These are phyloP conservation scores for Acrocephalus kingi DNA, from an alignment of 2,113 vertebrate genomes.

Conservation along the genomic window DNA sequence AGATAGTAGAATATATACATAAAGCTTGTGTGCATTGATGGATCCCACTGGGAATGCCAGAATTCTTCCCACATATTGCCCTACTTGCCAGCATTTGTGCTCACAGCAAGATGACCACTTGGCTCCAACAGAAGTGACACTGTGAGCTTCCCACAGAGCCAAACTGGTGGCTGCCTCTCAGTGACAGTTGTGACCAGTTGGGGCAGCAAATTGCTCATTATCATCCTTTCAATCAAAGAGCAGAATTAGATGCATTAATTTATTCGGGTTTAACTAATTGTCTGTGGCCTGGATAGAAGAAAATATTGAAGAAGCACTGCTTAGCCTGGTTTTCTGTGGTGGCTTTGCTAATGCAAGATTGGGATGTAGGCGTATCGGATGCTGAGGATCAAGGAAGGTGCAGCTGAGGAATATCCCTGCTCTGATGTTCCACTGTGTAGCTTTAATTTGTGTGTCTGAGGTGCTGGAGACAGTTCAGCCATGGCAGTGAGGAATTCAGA, in stretches of 20 bases:
- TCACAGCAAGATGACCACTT: conserved; percentile 31
- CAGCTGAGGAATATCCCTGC: background rate
- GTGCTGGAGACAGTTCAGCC: background rate
- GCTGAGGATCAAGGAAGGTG: background rate
- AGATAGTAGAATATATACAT: background rate
- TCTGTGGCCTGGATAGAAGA: background rate
- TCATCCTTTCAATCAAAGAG: background rate
- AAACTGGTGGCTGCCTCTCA: background rate
- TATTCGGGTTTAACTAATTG: background rate
- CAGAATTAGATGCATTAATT: background rate
- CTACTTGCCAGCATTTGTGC: conserved; percentile 1
- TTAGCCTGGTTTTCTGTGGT: background rate
- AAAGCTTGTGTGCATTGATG: background rate
- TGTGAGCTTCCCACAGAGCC: background rate
- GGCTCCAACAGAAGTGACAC: background rate
- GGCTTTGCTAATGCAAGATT: background rate
- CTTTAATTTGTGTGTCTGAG: background rate
- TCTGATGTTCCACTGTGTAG: background rate
- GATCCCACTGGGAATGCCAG: background rate
- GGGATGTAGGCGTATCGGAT: background rate
- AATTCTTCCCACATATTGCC: background rate
- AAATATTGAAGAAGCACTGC: background rate
- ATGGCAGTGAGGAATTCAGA: background rate
- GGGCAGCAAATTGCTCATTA: background rate
- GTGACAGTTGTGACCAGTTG: background rate